phyloP scores from a whole-genome alignment of 2,888 invertebrate genomes.

The Eilema griseolum region DNA sequence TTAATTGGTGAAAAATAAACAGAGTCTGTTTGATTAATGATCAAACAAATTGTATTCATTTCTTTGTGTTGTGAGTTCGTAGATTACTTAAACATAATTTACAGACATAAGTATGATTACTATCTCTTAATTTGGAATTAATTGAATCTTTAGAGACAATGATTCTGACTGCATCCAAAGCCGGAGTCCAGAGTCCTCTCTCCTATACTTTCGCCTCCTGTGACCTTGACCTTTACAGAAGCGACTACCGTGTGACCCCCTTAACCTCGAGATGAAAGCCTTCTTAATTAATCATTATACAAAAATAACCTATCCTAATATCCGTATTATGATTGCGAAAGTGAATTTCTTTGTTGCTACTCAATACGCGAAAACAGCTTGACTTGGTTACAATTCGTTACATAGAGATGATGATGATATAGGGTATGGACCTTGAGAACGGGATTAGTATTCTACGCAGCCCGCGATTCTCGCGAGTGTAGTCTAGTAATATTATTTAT shows the following conservation, averaged over 20 bases:
- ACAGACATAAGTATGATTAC: not conserved
- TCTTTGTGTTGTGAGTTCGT: not conserved
- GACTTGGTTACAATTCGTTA: not conserved
- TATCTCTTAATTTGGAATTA: not conserved
- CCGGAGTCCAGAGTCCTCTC: not conserved
- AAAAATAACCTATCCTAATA: no score
- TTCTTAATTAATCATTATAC: not conserved
- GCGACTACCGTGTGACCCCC: not conserved
- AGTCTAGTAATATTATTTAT: not conserved
- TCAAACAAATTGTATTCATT: not conserved
- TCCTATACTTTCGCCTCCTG: no score
- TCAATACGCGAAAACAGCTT: not conserved
- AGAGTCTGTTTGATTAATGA: constrained; percentile 14
- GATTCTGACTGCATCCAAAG: not conserved
- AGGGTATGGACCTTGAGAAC: not conserved
- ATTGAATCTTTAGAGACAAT: not conserved
- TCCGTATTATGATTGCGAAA: no score
- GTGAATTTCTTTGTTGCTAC: not conserved
- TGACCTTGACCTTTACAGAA: not conserved
- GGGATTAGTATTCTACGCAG: not conserved
- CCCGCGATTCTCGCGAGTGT: not conserved
- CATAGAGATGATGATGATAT: not conserved
- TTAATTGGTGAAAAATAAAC: not conserved
- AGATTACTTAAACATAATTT: not conserved
- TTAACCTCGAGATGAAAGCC: not conserved